Conservation (phyloP, 2,888 invertebrate genomes). For the Lamproptera curius region DNA sequence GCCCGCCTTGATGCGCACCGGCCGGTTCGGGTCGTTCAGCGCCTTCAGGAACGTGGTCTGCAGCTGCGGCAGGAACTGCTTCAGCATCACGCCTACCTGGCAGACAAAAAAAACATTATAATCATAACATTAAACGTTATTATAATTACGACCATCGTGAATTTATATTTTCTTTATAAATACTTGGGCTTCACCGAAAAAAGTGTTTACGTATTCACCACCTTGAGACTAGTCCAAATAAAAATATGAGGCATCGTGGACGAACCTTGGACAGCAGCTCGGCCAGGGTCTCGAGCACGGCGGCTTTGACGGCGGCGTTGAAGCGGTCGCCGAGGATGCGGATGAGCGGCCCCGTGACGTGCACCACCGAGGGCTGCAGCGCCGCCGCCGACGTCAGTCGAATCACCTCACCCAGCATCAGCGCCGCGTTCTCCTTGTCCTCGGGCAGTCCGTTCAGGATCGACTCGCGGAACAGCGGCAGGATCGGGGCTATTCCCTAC, state of each 20-base stretch:
- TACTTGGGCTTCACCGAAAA: too few relatives aligned
- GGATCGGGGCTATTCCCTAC: conserved; percentile 92
- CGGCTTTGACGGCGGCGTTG: conserved; percentile 95
- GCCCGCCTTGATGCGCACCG: conserved; percentile 93
- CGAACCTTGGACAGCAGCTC: conserved; percentile 94
- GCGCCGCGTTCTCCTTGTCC: conserved; percentile 96
- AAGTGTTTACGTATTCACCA: too few relatives aligned
- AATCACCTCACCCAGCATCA: conserved; percentile 92
- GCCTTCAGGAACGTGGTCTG: conserved; percentile 99
- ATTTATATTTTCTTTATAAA: too few relatives aligned
- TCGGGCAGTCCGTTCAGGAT: conserved; percentile 97
- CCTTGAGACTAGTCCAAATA: too few relatives aligned
- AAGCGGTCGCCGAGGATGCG: conserved; percentile 98
- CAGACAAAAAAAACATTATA: too few relatives aligned
- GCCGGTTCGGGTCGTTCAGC: conserved; percentile 91
- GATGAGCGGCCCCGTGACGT: conserved; percentile 98
- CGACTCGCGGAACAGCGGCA: conserved; percentile 97
- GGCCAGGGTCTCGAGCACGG: conserved; percentile 95
- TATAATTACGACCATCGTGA: too few relatives aligned
- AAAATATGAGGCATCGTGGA: too few relatives aligned
- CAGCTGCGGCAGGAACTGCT: conserved; percentile 98
- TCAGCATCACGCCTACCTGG: conserved; percentile 94
- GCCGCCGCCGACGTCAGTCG: conserved; percentile 90
- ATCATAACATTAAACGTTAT: too few relatives aligned
- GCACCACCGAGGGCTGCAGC: conserved; percentile 96